These are phyloP conservation scores for Palythoa grandis DNA, from an alignment of 92 coral and sea anemone species.

Conservation along the genomic window DNA sequence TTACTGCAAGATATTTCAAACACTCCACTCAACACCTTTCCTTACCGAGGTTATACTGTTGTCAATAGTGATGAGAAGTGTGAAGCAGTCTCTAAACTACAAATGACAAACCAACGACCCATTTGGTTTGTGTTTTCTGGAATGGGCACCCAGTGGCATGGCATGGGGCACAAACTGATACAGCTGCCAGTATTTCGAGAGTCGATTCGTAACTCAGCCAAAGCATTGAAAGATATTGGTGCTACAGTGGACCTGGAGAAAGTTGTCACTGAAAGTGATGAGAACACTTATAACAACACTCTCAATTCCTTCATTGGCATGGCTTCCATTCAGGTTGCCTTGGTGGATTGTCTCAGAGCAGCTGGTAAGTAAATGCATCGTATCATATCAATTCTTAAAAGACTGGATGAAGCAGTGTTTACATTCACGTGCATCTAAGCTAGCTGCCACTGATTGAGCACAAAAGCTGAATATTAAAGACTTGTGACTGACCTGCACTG, in stretches of 20 bases:
- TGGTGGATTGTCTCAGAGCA: constrained; percentile 73
- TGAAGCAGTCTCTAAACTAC: constrained; percentile 60
- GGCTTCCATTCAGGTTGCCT: constrained; percentile 82
- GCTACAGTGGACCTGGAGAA: constrained; percentile 66
- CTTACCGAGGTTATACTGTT: constrained; percentile 70
- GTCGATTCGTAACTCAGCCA: constrained; percentile 62
- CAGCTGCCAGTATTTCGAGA: constrained; percentile 67
- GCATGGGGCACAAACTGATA: constrained; percentile 83
- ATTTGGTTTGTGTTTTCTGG: constrained; percentile 85
- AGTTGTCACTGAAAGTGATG: constrained; percentile 67
- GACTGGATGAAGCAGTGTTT: not conserved
- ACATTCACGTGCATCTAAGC: not conserved
- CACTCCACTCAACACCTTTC: constrained; percentile 69
- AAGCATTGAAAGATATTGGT: constrained; percentile 64
- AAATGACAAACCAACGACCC: constrained; percentile 58
- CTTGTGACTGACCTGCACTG: no score
- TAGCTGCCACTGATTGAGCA: no score
- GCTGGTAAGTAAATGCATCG: constrained; percentile 53
- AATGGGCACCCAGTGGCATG: constrained; percentile 88
- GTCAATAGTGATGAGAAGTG: constrained; percentile 56
- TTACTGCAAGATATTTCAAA: constrained; percentile 67
- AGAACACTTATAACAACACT: constrained; percentile 64
- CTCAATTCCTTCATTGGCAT: constrained; percentile 80
- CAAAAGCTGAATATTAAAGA: no score
- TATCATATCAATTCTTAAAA: not conserved